Percentiles rank a stretch among this genome's conserved stretches.
Evolutionary conservation across 2,113 vertebrate genomes (phyloP).

Genomic region (Zosterops hypoxanthus): DNA sequence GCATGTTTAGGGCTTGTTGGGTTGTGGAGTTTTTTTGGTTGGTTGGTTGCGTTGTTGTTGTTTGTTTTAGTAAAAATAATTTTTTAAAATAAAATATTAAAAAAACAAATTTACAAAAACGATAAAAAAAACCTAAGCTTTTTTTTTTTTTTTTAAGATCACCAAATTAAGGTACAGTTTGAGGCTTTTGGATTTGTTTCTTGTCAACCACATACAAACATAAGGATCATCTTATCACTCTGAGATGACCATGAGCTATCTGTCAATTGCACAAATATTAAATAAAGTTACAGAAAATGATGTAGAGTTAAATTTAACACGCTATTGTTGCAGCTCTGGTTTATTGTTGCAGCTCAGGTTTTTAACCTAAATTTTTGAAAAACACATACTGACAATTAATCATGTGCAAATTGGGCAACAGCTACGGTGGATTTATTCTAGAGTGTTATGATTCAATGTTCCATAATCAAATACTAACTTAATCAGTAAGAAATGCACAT

Average conservation of each 20-base stretch:
- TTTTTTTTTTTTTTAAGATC: background rate
- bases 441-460: background rate
- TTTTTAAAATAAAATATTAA: too few relatives aligned
- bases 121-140: background rate
- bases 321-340: background rate
- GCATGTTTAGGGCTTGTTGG: background rate
- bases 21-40: background rate
- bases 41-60: too few relatives aligned
- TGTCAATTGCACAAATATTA: background rate
- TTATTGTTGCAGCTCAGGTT: background rate
- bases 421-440: background rate
- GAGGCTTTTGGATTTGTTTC: background rate
- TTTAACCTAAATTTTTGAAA: background rate
- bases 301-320: background rate
- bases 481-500: background rate
- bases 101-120: background rate
- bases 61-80: background rate
- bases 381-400: background rate
- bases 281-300: background rate
- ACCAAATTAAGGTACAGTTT: background rate
- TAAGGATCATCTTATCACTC: background rate
- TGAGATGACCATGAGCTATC: background rate
- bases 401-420: background rate
- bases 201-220: background rate
- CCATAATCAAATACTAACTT: background rate